Percentiles rank a stretch among this genome's conserved stretches.
Evolutionary conservation across 1,140 invertebrate species (phyloP).

Genomic region (Eufriesea mexicana): DNA sequence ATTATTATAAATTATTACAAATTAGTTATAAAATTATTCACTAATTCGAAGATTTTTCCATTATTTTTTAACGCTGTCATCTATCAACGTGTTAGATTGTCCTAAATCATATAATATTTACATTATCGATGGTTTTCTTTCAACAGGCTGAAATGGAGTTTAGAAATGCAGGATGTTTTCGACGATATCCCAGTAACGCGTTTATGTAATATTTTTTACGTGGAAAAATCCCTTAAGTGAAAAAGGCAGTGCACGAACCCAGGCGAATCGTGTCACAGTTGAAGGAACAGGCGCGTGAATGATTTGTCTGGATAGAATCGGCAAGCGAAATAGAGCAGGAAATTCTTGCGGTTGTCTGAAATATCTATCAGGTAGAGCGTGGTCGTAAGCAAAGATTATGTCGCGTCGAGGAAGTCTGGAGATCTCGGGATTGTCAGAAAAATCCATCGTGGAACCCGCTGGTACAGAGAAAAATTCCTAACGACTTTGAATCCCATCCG

Average conservation of each 20-base stretch:
- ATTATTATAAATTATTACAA: too few relatives aligned
- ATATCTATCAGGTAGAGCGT: neutral
- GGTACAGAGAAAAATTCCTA: constrained; percentile 13
- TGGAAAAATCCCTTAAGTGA: neutral
- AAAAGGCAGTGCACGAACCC: neutral
- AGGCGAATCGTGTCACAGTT: neutral
- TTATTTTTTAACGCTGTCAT: too few relatives aligned
- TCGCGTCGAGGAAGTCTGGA: neutral
- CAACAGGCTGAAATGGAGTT: too few relatives aligned
- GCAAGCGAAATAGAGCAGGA: constrained; percentile 6
- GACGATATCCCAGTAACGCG: too few relatives aligned
- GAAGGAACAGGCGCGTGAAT: neutral
- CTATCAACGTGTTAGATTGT: too few relatives aligned
- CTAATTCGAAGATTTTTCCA: too few relatives aligned
- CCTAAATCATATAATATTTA: too few relatives aligned
- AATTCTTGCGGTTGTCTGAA: neutral
- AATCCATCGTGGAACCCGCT: neutral
- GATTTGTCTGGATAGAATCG: neutral
- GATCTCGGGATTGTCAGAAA: neutral
- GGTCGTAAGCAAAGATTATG: neutral
- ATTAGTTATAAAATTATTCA: too few relatives aligned
- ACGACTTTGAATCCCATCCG: constrained; percentile 13
- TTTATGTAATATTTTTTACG: too few relatives aligned
- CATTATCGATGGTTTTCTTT: too few relatives aligned
- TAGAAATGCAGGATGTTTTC: too few relatives aligned